Conservation (phyloP, 1,140 invertebrate genomes). For the Tetramorium alpestre region DNA sequence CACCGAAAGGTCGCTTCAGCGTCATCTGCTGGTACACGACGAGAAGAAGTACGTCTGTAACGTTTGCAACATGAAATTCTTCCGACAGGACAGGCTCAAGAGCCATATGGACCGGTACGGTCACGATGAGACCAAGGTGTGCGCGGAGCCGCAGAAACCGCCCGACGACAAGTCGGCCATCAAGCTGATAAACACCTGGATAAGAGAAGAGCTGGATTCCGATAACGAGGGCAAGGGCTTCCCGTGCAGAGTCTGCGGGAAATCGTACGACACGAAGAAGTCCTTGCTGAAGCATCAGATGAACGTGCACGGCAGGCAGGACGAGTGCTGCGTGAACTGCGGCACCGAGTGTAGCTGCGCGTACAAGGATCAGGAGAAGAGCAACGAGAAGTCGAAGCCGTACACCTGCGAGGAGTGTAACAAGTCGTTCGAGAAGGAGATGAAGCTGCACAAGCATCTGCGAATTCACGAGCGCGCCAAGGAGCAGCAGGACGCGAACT, state of each 20-base stretch:
- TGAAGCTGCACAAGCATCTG: slow-evolving; percentile 83
- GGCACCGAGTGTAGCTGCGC: slow-evolving; percentile 57
- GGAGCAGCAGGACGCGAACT: slow-evolving; percentile 77
- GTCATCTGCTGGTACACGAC: slow-evolving; percentile 67
- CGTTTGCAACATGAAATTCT: slow-evolving; percentile 79
- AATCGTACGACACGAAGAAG: slow-evolving; percentile 79
- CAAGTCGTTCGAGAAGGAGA: slow-evolving; percentile 86
- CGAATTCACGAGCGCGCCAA: slow-evolving; percentile 80
- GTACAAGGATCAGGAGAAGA: slow-evolving; percentile 37
- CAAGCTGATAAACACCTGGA: slow-evolving; percentile 81
- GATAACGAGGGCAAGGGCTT: slow-evolving; percentile 80
- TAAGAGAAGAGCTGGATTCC: slow-evolving; percentile 79
- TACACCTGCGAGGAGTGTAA: slow-evolving; percentile 89
- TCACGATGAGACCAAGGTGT: slow-evolving; percentile 68
- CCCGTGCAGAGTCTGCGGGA: slow-evolving; percentile 76
- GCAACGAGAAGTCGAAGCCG: slow-evolving; percentile 86
- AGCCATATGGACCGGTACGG: slow-evolving; percentile 74
- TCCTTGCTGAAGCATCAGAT: slow-evolving; percentile 77
- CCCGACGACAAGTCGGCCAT: slow-evolving; percentile 77
- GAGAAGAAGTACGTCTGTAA: slow-evolving; percentile 75
- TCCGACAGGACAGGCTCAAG: slow-evolving; percentile 72
- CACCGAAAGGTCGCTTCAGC: slow-evolving; percentile 64
- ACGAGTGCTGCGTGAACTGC: slow-evolving; percentile 58
- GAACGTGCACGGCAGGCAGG: slow-evolving; percentile 67
- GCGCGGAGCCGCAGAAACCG: slow-evolving; percentile 70